Evolutionary conservation across 2,888 invertebrate genomes (phyloP).

Genomic region (Zygaena filipendulae): DNA sequence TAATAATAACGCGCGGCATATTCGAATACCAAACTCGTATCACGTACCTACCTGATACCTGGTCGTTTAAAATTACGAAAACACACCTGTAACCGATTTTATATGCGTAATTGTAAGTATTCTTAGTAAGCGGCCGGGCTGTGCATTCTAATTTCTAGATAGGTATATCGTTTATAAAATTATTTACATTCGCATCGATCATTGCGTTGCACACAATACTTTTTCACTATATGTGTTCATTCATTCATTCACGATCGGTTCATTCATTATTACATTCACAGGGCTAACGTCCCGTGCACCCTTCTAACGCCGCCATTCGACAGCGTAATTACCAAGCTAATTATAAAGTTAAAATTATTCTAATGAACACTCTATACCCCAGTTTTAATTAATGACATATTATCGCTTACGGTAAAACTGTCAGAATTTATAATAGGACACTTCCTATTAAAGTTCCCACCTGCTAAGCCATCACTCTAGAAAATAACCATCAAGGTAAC

Average conservation of each 20-base stretch:
- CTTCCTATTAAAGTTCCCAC: too few species aligned
- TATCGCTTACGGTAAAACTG: too few species aligned
- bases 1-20: too few species aligned
- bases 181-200: not conserved
- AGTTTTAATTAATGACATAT: too few species aligned
- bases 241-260: constrained; percentile 29
- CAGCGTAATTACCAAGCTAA: constrained; percentile 21
- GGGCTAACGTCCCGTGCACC: constrained; percentile 4
- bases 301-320: constrained; percentile 13
- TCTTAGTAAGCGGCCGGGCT: too few species aligned
- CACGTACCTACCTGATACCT: not conserved
- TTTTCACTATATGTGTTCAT: constrained; percentile 2
- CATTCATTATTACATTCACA: constrained; percentile 26
- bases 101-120: not conserved
- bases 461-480: too few species aligned
- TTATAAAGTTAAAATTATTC: constrained; percentile 29
- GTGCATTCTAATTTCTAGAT: too few species aligned
- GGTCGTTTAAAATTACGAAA: constrained; percentile 15
- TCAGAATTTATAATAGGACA: too few species aligned
- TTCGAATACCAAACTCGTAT: too few species aligned
- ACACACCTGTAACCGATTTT: constrained; percentile 12
- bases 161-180: not conserved
- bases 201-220: not conserved
- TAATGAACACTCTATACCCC: constrained; percentile 22
- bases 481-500: too few species aligned